These are phyloP conservation scores for Drosophila sordidula DNA, from an alignment of 2,888 invertebrate species.

Conservation along the genomic window DNA sequence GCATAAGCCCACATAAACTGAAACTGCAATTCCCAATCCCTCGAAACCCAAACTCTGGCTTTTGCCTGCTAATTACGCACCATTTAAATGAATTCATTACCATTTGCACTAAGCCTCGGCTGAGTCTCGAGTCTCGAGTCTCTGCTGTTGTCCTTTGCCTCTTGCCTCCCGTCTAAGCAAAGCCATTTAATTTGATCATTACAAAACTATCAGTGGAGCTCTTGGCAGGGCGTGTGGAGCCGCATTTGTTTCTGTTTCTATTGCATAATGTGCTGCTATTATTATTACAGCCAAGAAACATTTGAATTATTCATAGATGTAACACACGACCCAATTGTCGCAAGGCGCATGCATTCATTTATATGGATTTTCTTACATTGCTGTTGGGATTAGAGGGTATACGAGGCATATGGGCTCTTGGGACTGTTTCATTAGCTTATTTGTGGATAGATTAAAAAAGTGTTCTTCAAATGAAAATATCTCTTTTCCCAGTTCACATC, in stretches of 20 bases:
- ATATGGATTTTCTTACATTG: constrained; percentile 32
- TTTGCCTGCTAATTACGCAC: constrained; percentile 71
- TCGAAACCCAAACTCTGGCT: constrained; percentile 8
- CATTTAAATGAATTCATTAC: constrained; percentile 77
- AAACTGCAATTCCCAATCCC: constrained; percentile 36
- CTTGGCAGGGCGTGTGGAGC: constrained; percentile 9
- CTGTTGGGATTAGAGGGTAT: constrained; percentile 5
- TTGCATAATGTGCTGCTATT: constrained; percentile 68
- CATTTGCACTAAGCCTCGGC: constrained; percentile 57
- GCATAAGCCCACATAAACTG: constrained; percentile 21
- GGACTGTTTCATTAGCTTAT: too few relatives aligned
- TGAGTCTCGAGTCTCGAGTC: constrained; percentile 24
- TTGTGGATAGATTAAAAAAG: too few relatives aligned
- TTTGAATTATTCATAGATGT: constrained; percentile 72
- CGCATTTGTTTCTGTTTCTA: constrained; percentile 41
- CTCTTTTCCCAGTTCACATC: too few relatives aligned
- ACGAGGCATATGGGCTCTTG: background rate
- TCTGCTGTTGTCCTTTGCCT: constrained; percentile 12
- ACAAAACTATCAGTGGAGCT: constrained; percentile 70
- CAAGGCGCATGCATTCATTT: constrained; percentile 48
- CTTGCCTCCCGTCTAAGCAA: constrained; percentile 56
- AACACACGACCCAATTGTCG: constrained; percentile 62
- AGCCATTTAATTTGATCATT: constrained; percentile 75
- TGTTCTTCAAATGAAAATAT: too few relatives aligned
- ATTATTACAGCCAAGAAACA: constrained; percentile 59